phyloP scores from a whole-genome alignment of 2,113 vertebrate species.

The Euleptes europaea region DNA sequence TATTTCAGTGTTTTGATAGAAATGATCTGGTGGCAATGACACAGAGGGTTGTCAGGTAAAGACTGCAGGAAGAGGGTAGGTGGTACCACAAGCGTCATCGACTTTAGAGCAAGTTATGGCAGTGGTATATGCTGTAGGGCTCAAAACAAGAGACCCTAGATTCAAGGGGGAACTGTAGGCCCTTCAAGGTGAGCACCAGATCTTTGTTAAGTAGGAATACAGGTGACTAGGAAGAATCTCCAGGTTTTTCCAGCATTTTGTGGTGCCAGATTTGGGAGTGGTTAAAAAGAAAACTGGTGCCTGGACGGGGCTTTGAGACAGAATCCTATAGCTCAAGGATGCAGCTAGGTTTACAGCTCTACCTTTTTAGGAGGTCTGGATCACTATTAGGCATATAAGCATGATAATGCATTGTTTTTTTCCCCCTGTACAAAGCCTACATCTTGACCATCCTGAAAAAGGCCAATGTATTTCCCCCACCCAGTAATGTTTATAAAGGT shows the following conservation, averaged over 20 bases:
- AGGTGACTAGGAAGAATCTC: neutral
- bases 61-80: neutral
- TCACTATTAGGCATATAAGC: too few species aligned
- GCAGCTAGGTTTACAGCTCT: too few species aligned
- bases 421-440: too few species aligned
- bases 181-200: neutral
- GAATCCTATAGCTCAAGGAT: neutral
- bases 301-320: neutral
- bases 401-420: too few species aligned
- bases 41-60: neutral
- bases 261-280: too few species aligned
- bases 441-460: too few species aligned
- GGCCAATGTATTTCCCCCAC: too few species aligned
- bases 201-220: neutral
- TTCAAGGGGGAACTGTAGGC: neutral
- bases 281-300: neutral
- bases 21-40: neutral
- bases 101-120: neutral
- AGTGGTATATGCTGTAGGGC: neutral
- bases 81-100: neutral
- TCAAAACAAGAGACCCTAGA: neutral
- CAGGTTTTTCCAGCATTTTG: neutral
- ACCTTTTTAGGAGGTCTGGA: too few species aligned
- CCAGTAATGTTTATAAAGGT: neutral
- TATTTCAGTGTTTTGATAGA: neutral